Evolutionary conservation across 2,888 invertebrate species (phyloP).

Genomic region (Lobophora halterata): DNA sequence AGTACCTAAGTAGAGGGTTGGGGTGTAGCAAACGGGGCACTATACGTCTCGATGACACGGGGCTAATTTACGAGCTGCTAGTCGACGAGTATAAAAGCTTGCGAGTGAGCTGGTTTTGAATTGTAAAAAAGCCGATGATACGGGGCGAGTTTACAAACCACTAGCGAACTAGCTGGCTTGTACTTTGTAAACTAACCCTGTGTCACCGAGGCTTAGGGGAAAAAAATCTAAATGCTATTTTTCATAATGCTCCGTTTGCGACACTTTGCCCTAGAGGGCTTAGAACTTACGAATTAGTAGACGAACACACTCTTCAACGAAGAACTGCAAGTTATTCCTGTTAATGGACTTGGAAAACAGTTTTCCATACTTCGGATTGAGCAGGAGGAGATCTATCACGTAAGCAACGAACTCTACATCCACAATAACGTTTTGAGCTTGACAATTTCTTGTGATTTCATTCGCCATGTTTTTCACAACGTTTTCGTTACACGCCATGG

Average conservation of each 20-base stretch:
- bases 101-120: too few relatives aligned
- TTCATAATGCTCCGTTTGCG: neutral
- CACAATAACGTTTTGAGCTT: constrained; percentile 56
- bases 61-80: too few relatives aligned
- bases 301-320: constrained; percentile 74
- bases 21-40: too few relatives aligned
- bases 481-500: constrained; percentile 68
- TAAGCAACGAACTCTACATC: constrained; percentile 77
- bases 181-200: too few relatives aligned
- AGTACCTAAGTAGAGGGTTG: too few relatives aligned
- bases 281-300: constrained; percentile 66
- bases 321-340: constrained; percentile 72
- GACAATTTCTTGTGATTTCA: constrained; percentile 79
- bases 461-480: constrained; percentile 80
- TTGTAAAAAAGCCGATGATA: too few relatives aligned
- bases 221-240: too few relatives aligned
- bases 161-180: too few relatives aligned
- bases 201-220: too few relatives aligned
- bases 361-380: constrained; percentile 81
- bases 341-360: constrained; percentile 66
- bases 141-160: too few relatives aligned
- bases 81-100: too few relatives aligned
- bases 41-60: too few relatives aligned
- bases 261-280: neutral
- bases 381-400: constrained; percentile 72